Evolutionary conservation across 2,113 vertebrate genomes (phyloP), one percentile per base, ranked within the genome.

Genomic region (Physeter macrocephalus): DNA sequence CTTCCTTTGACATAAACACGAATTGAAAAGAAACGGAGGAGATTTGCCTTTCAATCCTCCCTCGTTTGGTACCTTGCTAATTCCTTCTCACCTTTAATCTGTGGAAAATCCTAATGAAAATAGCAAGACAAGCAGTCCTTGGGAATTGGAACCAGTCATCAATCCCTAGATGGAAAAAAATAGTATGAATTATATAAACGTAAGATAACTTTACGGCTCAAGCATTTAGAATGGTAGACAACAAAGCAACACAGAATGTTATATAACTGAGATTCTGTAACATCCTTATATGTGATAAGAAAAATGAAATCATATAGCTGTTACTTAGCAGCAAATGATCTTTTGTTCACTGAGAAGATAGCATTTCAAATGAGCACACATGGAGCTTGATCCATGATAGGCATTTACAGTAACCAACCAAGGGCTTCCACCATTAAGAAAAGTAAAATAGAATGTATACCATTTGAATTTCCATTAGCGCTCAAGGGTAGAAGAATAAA

Each of bases 401-500:
- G 54, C 91, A 86, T 94, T 98, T 97, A 66, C 41, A 86, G 59
- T 71, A 95, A n/a, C 54, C 74, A 95, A 90, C 83, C 74, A 52
- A 95, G 49, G 89, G 74, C 80, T 95, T 49, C 94, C 88, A 69
- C 95, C 85, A 95, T 94, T 96, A 96, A 96, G 92, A 88, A 90
- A 94, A 97, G 85, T 90, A 93, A 95, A 88, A 93, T 75, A 88
- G 96, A 97, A 94, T 78, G 39, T 62, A 52, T 39, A 85, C 75
- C 62, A 27, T 85, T 78, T 61, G 15, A 59, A 81, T 64, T 94
- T 21, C 62, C 71, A 90, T 39, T 90, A 93, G 62, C 52, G 81
- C 64, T 96, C 94, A 96, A 94, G 88, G 87, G 46, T 84, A 57
- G 84, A 95, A 92, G 69, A 75, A 89, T 92, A 95, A 88, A 95